A percentile compares a stretch with the other conserved stretches of the same genome.
These are phyloP conservation scores for Eutolmus rufibarbis DNA, from an alignment of 2,888 invertebrate genomes.

Conservation along the genomic window DNA sequence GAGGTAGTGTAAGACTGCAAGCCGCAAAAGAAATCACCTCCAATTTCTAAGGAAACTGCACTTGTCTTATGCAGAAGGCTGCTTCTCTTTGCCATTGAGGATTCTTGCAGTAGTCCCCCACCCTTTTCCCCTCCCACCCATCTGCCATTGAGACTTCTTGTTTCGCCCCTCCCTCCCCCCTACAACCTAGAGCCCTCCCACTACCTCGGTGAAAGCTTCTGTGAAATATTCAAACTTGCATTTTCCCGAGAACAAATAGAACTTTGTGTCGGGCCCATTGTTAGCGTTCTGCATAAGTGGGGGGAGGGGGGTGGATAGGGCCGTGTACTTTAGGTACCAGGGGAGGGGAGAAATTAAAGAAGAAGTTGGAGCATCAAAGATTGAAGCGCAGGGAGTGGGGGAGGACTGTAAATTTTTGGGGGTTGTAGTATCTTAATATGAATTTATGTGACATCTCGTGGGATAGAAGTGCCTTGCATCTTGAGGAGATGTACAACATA, in stretches of 20 bases:
- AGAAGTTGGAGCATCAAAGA: not conserved
- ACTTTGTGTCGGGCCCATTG: not conserved
- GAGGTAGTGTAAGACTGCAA: not conserved
- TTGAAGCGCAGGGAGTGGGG: not conserved
- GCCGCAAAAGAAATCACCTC: not conserved
- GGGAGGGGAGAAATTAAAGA: not conserved
- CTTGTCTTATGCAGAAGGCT: not conserved
- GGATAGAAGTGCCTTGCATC: not conserved
- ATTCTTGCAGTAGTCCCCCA: not conserved
- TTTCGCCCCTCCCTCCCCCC: not conserved
- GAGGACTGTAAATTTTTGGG: not conserved
- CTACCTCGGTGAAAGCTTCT: not conserved
- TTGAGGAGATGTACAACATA: not conserved
- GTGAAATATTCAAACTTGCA: not conserved
- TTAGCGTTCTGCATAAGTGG: not conserved
- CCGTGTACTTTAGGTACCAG: not conserved
- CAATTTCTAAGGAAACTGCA: not conserved
- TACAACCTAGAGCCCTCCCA: not conserved
- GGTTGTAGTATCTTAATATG: not conserved
- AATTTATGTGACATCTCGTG: not conserved
- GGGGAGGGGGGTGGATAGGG: not conserved
- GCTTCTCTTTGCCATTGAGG: not conserved
- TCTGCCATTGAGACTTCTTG: not conserved
- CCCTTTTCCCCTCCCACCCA: too few relatives aligned
- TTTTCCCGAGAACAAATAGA: not conserved